These are phyloP conservation scores for Pseudorasbora parva DNA, from an alignment of 2,113 vertebrate genomes.

Conservation along the genomic window DNA sequence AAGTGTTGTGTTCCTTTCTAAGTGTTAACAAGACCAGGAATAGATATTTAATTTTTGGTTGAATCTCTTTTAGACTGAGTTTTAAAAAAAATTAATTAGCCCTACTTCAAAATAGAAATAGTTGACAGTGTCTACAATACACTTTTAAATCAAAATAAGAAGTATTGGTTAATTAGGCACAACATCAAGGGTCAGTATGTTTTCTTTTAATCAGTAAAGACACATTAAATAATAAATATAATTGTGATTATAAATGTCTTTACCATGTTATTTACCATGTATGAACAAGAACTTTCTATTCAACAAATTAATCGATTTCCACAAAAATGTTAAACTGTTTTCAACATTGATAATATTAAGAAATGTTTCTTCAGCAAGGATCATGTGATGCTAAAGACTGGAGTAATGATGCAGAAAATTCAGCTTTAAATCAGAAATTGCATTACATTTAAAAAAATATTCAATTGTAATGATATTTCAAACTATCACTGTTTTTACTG, in stretches of 20 bases:
- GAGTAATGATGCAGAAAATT: too few relatives aligned
- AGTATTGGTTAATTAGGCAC: neutral
- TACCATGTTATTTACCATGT: neutral
- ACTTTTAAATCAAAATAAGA: neutral
- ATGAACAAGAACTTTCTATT: neutral
- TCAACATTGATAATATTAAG: too few relatives aligned
- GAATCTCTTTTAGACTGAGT: neutral
- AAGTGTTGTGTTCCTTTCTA: slow-evolving; percentile 34
- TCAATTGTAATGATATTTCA: neutral
- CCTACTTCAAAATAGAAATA: neutral
- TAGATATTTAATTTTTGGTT: neutral
- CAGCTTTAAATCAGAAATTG: too few relatives aligned
- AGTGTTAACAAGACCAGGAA: slow-evolving; percentile 46
- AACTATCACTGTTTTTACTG: neutral
- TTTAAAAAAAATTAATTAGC: too few relatives aligned
- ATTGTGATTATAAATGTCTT: neutral
- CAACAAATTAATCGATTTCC: neutral
- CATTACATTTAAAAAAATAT: too few relatives aligned
- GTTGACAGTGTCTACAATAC: neutral
- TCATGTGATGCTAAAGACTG: too few relatives aligned
- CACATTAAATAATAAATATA: neutral
- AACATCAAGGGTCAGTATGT: neutral
- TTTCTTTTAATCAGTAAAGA: neutral
- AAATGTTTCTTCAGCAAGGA: too few relatives aligned
- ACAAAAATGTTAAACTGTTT: too few relatives aligned